These are phyloP conservation scores for Cryptocephalus primarius DNA, from an alignment of 2,888 invertebrate species.

Conservation along the genomic window DNA sequence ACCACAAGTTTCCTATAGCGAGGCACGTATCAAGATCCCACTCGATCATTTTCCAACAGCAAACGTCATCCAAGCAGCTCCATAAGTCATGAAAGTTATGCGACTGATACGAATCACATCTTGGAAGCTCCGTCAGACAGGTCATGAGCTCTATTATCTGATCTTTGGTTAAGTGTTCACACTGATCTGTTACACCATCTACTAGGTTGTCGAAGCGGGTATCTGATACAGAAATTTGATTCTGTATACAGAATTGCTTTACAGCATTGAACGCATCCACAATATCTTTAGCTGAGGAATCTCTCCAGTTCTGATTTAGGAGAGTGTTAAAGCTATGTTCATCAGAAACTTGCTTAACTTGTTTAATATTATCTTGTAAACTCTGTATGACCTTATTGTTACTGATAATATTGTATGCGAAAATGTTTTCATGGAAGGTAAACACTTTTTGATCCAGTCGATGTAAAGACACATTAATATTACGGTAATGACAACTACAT, in stretches of 20 bases:
- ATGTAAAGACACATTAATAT: no score
- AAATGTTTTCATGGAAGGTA: slow-evolving; percentile 8
- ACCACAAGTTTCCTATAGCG: slow-evolving; percentile 53
- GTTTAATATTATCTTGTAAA: not conserved
- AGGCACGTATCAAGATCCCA: slow-evolving; percentile 48
- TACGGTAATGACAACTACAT: no score
- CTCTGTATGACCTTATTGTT: slow-evolving; percentile 2
- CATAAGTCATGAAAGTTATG: slow-evolving; percentile 54
- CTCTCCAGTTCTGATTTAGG: slow-evolving; percentile 22
- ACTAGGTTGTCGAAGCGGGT: slow-evolving; percentile 30
- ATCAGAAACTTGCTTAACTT: not conserved
- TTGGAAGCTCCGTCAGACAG: slow-evolving; percentile 43
- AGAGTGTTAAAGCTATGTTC: slow-evolving; percentile 10
- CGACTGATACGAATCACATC: slow-evolving; percentile 39
- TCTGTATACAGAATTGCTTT: slow-evolving; percentile 21
- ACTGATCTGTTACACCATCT: slow-evolving; percentile 39
- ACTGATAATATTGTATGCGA: slow-evolving; percentile 9
- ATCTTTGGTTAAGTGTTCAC: slow-evolving; percentile 44
- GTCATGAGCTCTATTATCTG: slow-evolving; percentile 45
- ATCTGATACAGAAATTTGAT: slow-evolving; percentile 28
- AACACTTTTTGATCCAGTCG: not conserved
- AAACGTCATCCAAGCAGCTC: slow-evolving; percentile 56
- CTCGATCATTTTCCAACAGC: slow-evolving; percentile 36
- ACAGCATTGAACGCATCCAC: slow-evolving; percentile 24
- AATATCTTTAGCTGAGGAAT: slow-evolving; percentile 22